These are phyloP conservation scores for Acrossocheilus fasciatus DNA, from an alignment of 2,797 vertebrate species.

Conservation along the genomic window DNA sequence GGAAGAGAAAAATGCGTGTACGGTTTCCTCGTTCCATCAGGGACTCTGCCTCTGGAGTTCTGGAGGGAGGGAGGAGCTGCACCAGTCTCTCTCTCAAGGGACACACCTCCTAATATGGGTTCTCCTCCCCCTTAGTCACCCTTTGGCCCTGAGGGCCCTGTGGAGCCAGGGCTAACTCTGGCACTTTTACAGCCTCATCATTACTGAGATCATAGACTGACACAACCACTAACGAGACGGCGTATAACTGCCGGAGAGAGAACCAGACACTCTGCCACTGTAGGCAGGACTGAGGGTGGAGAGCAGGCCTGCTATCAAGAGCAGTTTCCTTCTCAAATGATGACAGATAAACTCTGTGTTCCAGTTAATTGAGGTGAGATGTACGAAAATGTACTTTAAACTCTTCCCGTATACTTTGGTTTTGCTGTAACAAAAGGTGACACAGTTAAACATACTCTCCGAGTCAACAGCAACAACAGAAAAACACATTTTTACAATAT, in stretches of 20 bases:
- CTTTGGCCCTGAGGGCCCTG: conserved; percentile 65
- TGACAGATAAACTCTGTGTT: conserved; percentile 56
- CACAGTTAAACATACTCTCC: conserved; percentile 34
- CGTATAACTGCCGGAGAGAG: conserved; percentile 74
- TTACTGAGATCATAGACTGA: conserved; percentile 85
- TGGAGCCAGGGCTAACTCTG: conserved; percentile 77
- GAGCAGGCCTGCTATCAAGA: conserved; percentile 28
- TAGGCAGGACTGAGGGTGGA: conserved; percentile 61
- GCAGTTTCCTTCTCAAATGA: conserved; percentile 52
- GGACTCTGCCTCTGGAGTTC: conserved; percentile 37
- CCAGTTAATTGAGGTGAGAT: conserved; percentile 31
- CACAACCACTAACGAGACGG: conserved; percentile 85
- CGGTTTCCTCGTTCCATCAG: conserved; percentile 13
- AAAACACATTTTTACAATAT: conserved; percentile 56
- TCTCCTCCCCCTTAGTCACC: conserved; percentile 66
- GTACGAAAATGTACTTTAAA: conserved; percentile 22
- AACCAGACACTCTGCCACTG: conserved; percentile 53
- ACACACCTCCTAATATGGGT: conserved; percentile 63
- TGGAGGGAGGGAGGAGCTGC: conserved; percentile 51
- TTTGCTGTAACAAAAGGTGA: conserved; percentile 35
- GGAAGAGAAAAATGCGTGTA: conserved; percentile 29
- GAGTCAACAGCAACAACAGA: conserved; percentile 49
- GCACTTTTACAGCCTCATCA: conserved; percentile 81
- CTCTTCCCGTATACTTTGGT: background rate
- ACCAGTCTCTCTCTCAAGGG: conserved; percentile 60